Base-by-base conservation (phyloP, 2,888 invertebrate genomes). In the Orthonevra nobilis region DNA sequence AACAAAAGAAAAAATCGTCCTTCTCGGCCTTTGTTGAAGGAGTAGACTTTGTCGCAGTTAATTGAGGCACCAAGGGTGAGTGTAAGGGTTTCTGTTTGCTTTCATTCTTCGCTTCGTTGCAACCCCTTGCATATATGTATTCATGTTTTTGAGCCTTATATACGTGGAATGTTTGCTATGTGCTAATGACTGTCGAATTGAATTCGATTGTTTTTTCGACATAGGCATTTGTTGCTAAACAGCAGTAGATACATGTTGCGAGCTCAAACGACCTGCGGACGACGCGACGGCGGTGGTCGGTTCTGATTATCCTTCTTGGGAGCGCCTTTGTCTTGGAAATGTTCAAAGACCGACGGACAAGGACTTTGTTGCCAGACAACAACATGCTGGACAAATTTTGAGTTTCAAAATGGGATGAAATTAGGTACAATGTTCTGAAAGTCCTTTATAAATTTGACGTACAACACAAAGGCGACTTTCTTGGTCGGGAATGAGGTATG, bases 301-400 rank as follows among this genome's bases (percentile, higher is more conserved):
- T 20, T n/a, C 40, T 12, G n/a, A 20, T 66, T 64, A 56, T 72
- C 48, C 64, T 44, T n/a, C n/a, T 46, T 14, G 30, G 28, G 30
- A 36, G 23, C 42, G 34, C 42, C 50, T 68, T 52, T 74, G 60
- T 60, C 40, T 44, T 61, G 6, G 2, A 40, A 10, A 48, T 20
- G 54, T 17, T 40, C 38, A 61, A 52, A 30, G 26, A 40, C 54
- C 52, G 15, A 23, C 23, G 58, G 72, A 34, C 54, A 60, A 61
- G 52, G 73, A 54, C 23, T 73, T 61, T 61, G 79, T 56, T 66
- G 79, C 79, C 73, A 79, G 79, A 79, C 79, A 56, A 56, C 40
- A 54, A 56, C 15, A 32, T 30, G 17, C 36, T 50, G 32, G 9
- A 38, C 23, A 19, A 44, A 54, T 61, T 48, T 42, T 23, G 32